phyloP scores from a whole-genome alignment of 2,797 vertebrate genomes.

The Gobio occitaniae region DNA sequence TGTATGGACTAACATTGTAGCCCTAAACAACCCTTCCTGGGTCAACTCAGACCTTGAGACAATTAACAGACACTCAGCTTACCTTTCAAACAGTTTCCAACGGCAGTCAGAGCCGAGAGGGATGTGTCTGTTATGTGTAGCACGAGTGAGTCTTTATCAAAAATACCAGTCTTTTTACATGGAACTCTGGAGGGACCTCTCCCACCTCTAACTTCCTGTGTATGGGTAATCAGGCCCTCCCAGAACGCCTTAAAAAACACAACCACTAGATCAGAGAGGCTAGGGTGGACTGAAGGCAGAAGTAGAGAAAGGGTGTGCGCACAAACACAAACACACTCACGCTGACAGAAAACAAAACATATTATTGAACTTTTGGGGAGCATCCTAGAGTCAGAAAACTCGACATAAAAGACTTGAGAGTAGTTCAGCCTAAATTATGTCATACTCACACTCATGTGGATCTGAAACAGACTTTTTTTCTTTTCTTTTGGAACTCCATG shows the following conservation, averaged over 20 bases:
- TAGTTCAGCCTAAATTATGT: background rate
- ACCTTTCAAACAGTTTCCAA: slow-evolving; percentile 34
- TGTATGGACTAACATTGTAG: background rate
- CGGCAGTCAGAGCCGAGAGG: background rate
- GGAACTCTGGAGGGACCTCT: slow-evolving; percentile 73
- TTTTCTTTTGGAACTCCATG: background rate
- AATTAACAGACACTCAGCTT: slow-evolving; percentile 2
- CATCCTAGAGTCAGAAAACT: background rate
- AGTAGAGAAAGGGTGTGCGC: slow-evolving; percentile 9
- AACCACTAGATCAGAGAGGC: slow-evolving; percentile 62
- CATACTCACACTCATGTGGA: background rate
- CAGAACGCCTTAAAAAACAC: slow-evolving; percentile 71
- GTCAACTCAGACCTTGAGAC: background rate
- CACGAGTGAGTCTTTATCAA: slow-evolving; percentile 72
- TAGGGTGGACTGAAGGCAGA: slow-evolving; percentile 17
- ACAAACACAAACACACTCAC: slow-evolving; percentile 14
- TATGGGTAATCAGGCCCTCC: slow-evolving; percentile 75
- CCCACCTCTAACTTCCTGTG: slow-evolving; percentile 78
- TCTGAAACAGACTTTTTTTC: background rate
- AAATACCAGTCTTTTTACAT: slow-evolving; percentile 60
- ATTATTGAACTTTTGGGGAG: background rate
- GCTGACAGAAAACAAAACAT: slow-evolving; percentile 13
- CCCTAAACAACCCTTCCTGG: background rate
- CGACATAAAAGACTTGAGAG: background rate
- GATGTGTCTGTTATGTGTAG: slow-evolving; percentile 61